A percentile compares a stretch with the other conserved stretches of the same genome.
Conservation (phyloP, 2,113 vertebrate genomes). For the Sigmodon hispidus region DNA sequence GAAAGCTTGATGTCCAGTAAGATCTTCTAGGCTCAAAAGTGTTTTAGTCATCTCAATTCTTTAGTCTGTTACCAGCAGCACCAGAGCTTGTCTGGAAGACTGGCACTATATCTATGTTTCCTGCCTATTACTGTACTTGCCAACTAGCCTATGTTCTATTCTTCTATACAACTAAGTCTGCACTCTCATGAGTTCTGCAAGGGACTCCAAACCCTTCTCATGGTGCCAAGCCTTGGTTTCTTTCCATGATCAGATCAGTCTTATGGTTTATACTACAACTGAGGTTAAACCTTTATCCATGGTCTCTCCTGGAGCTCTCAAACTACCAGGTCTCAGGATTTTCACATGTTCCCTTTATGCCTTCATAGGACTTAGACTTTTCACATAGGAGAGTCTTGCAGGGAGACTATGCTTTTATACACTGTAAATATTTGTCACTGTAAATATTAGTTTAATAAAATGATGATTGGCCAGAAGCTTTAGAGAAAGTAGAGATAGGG, state of each 20-base stretch:
- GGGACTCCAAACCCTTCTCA: background rate
- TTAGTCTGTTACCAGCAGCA: background rate
- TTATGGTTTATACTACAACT: background rate
- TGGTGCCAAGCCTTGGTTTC: background rate
- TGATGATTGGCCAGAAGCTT: too few species aligned
- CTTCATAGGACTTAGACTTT: too few species aligned
- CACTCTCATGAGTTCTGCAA: background rate
- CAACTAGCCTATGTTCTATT: background rate
- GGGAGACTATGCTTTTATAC: too few species aligned
- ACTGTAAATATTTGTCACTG: too few species aligned
- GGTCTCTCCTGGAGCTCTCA: background rate
- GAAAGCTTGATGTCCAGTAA: background rate
- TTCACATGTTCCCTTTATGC: background rate
- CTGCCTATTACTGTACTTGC: background rate
- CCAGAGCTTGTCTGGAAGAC: background rate
- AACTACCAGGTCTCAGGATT: background rate
- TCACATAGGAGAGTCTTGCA: background rate
- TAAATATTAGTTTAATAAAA: too few species aligned
- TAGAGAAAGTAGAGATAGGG: too few species aligned
- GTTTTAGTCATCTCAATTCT: background rate
- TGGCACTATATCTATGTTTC: background rate
- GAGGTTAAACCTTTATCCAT: background rate
- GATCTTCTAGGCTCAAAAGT: background rate
- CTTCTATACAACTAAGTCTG: background rate
- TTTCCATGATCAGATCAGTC: background rate